Base-by-base conservation (phyloP, 2,888 invertebrate genomes). In the Himalopsyche anomala region DNA sequence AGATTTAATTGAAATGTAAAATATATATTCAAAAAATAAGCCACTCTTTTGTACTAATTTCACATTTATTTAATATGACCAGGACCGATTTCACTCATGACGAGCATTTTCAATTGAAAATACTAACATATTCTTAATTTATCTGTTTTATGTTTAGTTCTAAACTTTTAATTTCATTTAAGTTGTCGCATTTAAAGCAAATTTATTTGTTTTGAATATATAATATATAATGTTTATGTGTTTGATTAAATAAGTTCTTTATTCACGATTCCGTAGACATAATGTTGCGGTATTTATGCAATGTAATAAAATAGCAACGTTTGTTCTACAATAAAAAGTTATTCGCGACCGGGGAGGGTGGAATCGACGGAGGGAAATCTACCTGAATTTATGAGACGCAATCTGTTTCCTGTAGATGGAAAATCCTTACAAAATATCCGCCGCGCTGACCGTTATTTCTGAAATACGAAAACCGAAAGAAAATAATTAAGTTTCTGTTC, bases 301-400 rank as follows among this genome's bases (percentile, higher is more conserved):
- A 74, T 74, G 74, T 74, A 74, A 38, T 74, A 69, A 74, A 74
- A 74, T 74, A 74, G 36, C 74, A 6, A 74, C 74, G 74, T 74
- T 74, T 74, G 74, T 74, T 38, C 28, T 74, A 74, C 74, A 74
- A 74, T 74, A 74, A 74, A 74, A 74, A 19, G 74, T 74, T 74
- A 74, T 74, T 74, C 38, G 36, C 74, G 74, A 36, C 74, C 12
- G 5, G 74, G 74, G 74, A 74, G 74, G 74, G 74, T 74, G 74
- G 12, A 36, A 74, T 74, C 38, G 74, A 74, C 74, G 74, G 74
- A 74, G 36, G 74, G 74, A 74, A 74, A 74, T 74, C 74, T 74
- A 74, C 74, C 74, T 74, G 74, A 74, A 74, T 74, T 74, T 74
- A 74, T 74, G 74, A 36, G 74, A 38, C 74, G 28, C 74, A 74